Conservation (phyloP, 2,797 vertebrate species). For the Podarcis lilfordi region DNA sequence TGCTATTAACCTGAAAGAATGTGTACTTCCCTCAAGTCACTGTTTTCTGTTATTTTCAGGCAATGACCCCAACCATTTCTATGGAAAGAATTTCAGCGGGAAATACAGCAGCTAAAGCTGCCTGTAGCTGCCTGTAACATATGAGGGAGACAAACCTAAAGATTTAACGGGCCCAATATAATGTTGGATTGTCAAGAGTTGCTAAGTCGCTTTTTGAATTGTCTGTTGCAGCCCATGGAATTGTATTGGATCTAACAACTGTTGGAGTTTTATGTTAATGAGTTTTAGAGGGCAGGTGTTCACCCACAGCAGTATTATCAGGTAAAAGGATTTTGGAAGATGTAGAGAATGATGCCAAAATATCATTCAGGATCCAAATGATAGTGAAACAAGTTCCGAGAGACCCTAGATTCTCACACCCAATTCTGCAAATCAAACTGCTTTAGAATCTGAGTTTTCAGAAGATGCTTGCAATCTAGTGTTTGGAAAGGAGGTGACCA, state of each 20-base stretch:
- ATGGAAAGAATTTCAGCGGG: neutral
- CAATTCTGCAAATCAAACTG: neutral
- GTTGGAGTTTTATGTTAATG: neutral
- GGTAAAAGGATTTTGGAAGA: neutral
- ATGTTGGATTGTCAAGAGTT: neutral
- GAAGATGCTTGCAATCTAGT: neutral
- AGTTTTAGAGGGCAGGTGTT: neutral
- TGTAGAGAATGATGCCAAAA: neutral
- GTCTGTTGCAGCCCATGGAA: neutral
- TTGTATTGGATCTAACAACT: neutral
- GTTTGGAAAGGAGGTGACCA: neutral
- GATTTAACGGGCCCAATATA: neutral
- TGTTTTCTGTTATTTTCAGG: neutral
- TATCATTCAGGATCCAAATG: neutral
- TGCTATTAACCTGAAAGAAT: neutral
- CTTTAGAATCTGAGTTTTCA: neutral
- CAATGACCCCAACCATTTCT: neutral
- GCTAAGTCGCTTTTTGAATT: neutral
- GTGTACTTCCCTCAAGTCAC: neutral
- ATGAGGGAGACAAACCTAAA: neutral
- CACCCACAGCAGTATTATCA: neutral
- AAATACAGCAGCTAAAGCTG: neutral
- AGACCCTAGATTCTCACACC: neutral
- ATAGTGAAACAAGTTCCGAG: neutral
- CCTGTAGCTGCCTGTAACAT: too few species aligned